phyloP scores from a whole-genome alignment of 2,797 vertebrate species.

The Girardinus metallicus region DNA sequence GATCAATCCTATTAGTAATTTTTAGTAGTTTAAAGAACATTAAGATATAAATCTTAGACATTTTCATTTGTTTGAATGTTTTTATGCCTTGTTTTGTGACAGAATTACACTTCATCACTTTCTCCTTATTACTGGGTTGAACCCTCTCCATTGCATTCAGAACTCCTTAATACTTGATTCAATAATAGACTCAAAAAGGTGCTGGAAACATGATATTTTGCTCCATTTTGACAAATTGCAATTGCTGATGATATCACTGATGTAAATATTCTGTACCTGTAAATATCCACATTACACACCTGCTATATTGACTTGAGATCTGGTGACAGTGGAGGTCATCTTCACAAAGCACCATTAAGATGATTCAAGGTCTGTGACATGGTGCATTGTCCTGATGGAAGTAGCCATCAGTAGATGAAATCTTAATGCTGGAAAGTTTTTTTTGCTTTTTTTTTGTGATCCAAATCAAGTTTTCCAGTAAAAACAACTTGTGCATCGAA shows the following conservation, averaged over 20 bases:
- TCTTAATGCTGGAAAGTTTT: background rate
- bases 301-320: background rate
- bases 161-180: background rate
- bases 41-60: background rate
- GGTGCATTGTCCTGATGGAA: constrained; percentile 47
- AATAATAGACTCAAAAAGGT: background rate
- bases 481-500: background rate
- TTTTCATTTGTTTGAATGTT: background rate
- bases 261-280: background rate
- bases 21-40: background rate
- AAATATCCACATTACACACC: background rate
- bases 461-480: background rate
- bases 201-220: background rate
- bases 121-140: background rate
- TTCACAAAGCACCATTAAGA: background rate
- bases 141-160: background rate
- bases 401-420: constrained; percentile 59
- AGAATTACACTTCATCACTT: background rate
- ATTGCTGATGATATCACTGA: background rate
- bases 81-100: background rate
- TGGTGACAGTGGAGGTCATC: background rate
- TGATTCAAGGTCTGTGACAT: background rate
- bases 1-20: background rate
- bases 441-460: background rate
- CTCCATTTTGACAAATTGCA: background rate